Evolutionary conservation across 92 coral and sea anemone species (phyloP).

Genomic region (Parazoanthus darwini): DNA sequence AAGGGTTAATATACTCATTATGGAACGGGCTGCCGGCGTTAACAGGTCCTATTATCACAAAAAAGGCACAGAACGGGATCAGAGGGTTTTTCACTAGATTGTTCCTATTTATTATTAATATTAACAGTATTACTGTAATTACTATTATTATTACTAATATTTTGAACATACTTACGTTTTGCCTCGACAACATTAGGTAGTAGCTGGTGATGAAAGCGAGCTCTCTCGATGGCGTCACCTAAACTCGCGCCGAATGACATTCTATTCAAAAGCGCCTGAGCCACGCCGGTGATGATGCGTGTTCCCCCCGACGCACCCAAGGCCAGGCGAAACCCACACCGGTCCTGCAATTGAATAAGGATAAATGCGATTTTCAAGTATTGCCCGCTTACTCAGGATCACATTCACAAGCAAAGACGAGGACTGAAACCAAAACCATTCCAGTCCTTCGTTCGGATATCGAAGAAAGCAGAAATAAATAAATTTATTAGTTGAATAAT

Average conservation of each 20-base stretch:
- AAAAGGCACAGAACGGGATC: too few species aligned
- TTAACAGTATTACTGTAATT: too few species aligned
- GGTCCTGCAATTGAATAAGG: slow-evolving; percentile 58
- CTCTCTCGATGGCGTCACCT: slow-evolving; percentile 80
- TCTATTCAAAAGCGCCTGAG: slow-evolving; percentile 73
- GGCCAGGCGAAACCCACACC: slow-evolving; percentile 80
- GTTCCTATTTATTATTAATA: too few species aligned
- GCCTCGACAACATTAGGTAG: slow-evolving; percentile 68
- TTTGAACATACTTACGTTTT: slow-evolving; percentile 61
- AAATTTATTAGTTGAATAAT: too few species aligned
- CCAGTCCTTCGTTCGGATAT: too few species aligned
- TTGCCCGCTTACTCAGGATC: not conserved
- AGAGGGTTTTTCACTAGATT: too few species aligned
- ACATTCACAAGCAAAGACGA: not conserved
- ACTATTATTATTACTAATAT: too few species aligned
- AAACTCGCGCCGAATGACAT: slow-evolving; percentile 73
- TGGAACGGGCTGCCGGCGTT: too few species aligned
- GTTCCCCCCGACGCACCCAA: slow-evolving; percentile 88
- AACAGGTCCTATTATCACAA: too few species aligned
- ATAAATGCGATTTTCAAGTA: not conserved
- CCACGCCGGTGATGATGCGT: slow-evolving; percentile 83
- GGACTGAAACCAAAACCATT: too few species aligned
- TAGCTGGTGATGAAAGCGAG: slow-evolving; percentile 80
- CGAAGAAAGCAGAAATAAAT: too few species aligned
- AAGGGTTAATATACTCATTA: too few species aligned